These are phyloP conservation scores for Drosophila anomelani DNA, from an alignment of 2,888 invertebrate genomes.

Conservation along the genomic window DNA sequence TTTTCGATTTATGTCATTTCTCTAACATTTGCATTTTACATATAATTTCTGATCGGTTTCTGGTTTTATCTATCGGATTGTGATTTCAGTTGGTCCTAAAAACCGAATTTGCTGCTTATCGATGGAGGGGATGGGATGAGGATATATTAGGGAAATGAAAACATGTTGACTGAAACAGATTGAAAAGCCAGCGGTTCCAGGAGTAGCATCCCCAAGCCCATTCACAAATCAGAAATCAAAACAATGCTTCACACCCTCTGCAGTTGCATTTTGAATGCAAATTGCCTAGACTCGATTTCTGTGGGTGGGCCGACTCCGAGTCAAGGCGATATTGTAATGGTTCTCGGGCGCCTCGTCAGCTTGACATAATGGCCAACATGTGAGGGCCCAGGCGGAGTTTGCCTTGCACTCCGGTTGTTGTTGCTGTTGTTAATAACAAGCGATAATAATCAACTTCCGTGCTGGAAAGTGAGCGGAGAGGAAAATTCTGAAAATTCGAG, in stretches of 20 bases:
- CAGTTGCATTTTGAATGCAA: constrained; percentile 44
- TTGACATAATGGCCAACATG: constrained; percentile 62
- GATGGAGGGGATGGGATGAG: background rate
- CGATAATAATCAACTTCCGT: constrained; percentile 82
- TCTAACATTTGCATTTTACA: constrained; percentile 75
- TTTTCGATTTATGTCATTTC: constrained; percentile 58
- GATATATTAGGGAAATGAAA: constrained; percentile 28
- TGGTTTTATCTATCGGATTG: constrained; percentile 54
- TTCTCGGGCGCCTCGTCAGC: constrained; percentile 23
- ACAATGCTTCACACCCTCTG: constrained; percentile 17
- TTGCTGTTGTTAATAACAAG: constrained; percentile 76
- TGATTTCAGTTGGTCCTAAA: constrained; percentile 49
- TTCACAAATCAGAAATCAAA: constrained; percentile 13
- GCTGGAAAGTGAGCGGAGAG: constrained; percentile 59
- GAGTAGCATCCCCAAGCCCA: constrained; percentile 7
- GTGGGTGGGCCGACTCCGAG: background rate
- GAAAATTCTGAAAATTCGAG: constrained; percentile 28
- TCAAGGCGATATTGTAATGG: constrained; percentile 29
- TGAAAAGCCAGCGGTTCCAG: constrained; percentile 6
- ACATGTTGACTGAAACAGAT: constrained; percentile 25
- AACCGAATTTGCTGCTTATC: constrained; percentile 15
- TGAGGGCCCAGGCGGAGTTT: constrained; percentile 7
- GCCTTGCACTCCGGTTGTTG: constrained; percentile 24
- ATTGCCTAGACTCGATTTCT: constrained; percentile 50
- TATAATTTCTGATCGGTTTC: constrained; percentile 51